Evolutionary conservation across 2,888 invertebrate genomes (phyloP), one percentile per base, ranked within the genome.

Genomic region (Drosophila koepferae): DNA sequence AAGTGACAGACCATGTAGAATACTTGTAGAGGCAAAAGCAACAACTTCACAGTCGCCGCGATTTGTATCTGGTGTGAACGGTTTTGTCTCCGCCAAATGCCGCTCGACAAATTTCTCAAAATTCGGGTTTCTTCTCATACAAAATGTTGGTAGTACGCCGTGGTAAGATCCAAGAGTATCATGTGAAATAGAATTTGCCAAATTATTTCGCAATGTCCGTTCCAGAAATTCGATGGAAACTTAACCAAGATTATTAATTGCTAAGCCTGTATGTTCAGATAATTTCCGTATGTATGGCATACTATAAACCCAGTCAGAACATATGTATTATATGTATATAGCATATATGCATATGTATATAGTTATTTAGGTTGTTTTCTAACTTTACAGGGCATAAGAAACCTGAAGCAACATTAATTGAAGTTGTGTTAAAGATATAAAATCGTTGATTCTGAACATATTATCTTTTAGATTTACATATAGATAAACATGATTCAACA

Each of bases 1-100:
- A 88, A 84, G 89, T 86, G 84, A 86, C 86, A 83, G 79, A 81
- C 83, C 78, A 63, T 89, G 83, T 84, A 86, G 78, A 81, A 76
- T 69, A 76, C 65, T 81, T 82, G 73, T 73, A 77, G 60, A 74
- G 72, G 64, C 23, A 55, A 63, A 77, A 40, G 69, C 65, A 65
- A 64, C 68, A 63, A 66, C 48, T 54, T 7, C 60, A 53, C 53
- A 56, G 58, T 59, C 60, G 62, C 51, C 64, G 49, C 60, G 82
- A 88, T 88, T 80, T 74, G 62, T 86, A 88, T 82, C 83, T 85
- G 62, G 51, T 82, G 88, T 77, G 80, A 77, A 84, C 70, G 74
- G 60, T 72, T 69, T 60, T 67, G 55, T 65, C 64, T 72, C 54
- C 64, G 43, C 66, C 67, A 53, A 38, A 38, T 38, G 55, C 41